A percentile compares a stretch with the other conserved stretches of the same genome.
These are phyloP conservation scores for Amphipyra tragopoginis DNA, from an alignment of 2,888 invertebrate species.

Conservation along the genomic window DNA sequence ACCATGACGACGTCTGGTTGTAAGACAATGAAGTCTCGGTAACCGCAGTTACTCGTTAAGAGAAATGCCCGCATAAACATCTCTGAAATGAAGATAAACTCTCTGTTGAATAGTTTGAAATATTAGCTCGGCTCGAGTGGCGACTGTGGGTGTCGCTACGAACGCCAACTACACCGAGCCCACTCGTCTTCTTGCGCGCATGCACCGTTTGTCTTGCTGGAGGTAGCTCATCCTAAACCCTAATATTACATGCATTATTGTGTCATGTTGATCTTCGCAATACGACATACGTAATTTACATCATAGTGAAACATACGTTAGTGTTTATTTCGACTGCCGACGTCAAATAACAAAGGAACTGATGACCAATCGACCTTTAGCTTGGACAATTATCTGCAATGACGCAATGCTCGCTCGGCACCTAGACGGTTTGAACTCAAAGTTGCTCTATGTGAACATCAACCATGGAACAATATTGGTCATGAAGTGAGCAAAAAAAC, in stretches of 20 bases:
- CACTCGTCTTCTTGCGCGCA: slow-evolving; percentile 29
- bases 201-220: slow-evolving; percentile 39
- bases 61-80: slow-evolving; percentile 76
- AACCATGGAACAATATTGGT: slow-evolving; percentile 69
- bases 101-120: slow-evolving; percentile 76
- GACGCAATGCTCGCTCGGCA: slow-evolving; percentile 51
- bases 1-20: slow-evolving; percentile 61
- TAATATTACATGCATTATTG: slow-evolving; percentile 57
- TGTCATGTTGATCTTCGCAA: slow-evolving; percentile 52
- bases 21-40: slow-evolving; percentile 72
- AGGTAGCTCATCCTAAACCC: slow-evolving; percentile 63
- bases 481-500: slow-evolving; percentile 72
- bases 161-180: slow-evolving; percentile 50
- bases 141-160: slow-evolving; percentile 69
- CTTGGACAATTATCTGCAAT: slow-evolving; percentile 59
- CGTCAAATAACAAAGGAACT: slow-evolving; percentile 58
- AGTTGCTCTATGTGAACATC: slow-evolving; percentile 31
- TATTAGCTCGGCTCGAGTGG: slow-evolving; percentile 69
- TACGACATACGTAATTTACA: slow-evolving; percentile 31
- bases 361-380: slow-evolving; percentile 61
- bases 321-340: slow-evolving; percentile 55
- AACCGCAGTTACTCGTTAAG: slow-evolving; percentile 68
- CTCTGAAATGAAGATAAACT: slow-evolving; percentile 79
- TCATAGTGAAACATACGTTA: slow-evolving; percentile 36
- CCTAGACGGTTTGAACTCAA: slow-evolving; percentile 33